Percentiles rank a stretch among this genome's conserved stretches.
Evolutionary conservation across 2,113 vertebrate species (phyloP).

Genomic region (Phalacrocorax carbo): DNA sequence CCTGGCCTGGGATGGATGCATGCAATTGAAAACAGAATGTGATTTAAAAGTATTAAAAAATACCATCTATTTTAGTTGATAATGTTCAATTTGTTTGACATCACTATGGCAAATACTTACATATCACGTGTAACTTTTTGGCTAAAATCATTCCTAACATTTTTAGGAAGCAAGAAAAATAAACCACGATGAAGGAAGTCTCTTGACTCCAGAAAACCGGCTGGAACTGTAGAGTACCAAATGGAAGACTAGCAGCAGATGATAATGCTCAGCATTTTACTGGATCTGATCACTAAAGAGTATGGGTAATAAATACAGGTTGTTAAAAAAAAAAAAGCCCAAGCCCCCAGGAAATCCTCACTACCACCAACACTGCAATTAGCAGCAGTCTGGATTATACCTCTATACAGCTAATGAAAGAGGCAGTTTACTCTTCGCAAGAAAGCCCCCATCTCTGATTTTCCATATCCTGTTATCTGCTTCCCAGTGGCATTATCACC

Average conservation of each 20-base stretch:
- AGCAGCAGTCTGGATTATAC: background rate
- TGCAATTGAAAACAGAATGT: background rate
- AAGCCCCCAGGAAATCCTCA: background rate
- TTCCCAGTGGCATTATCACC: background rate
- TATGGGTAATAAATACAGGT: background rate
- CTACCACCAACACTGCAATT: background rate
- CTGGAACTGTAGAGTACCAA: background rate
- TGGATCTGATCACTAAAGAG: background rate
- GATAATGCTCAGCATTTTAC: background rate
- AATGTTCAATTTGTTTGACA: background rate
- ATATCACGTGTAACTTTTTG: background rate
- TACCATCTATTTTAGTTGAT: background rate
- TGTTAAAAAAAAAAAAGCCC: background rate
- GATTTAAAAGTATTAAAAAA: background rate
- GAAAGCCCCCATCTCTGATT: background rate
- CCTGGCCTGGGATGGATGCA: background rate
- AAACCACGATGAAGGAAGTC: background rate
- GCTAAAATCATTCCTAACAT: background rate
- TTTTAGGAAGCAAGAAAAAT: conserved; percentile 46
- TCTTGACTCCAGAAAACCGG: background rate
- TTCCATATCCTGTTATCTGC: background rate
- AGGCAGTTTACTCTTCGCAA: background rate
- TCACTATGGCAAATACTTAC: background rate
- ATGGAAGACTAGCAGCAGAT: background rate
- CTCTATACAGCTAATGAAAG: background rate